phyloP scores from a whole-genome alignment of 1,140 invertebrate species.

The Bathynomus jamesi region DNA sequence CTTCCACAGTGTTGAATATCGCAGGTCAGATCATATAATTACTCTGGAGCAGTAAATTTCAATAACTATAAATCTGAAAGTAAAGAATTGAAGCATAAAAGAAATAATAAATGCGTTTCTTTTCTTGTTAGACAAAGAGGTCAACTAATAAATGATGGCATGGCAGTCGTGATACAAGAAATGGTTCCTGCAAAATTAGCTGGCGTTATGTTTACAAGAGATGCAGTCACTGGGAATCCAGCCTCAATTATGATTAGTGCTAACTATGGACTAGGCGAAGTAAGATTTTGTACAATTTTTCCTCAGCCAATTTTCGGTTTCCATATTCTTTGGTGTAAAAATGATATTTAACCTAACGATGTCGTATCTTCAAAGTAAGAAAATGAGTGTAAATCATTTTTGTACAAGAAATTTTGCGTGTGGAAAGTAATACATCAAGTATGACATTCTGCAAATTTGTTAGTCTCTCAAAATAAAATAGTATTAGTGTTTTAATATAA shows the following conservation, averaged over 20 bases:
- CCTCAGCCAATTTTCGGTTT: constrained; percentile 15
- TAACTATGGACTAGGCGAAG: constrained; percentile 73
- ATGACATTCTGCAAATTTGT: too few species aligned
- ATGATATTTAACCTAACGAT: too few species aligned
- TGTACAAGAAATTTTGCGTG: too few species aligned
- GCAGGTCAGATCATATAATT: constrained; percentile 49
- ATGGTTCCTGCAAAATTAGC: constrained; percentile 62
- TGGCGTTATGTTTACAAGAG: constrained; percentile 70
- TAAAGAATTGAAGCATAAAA: too few species aligned
- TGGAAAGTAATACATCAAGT: too few species aligned
- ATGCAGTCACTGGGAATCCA: constrained; percentile 62
- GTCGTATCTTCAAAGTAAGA: too few species aligned
- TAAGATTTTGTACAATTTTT: constrained; percentile 38
- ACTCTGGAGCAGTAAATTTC: background rate
- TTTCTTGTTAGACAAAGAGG: constrained; percentile 53
- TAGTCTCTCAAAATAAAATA: too few species aligned
- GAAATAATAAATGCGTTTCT: too few species aligned
- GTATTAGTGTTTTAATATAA: too few species aligned
- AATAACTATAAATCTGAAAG: too few species aligned
- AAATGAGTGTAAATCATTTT: too few species aligned
- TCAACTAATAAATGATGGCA: constrained; percentile 54
- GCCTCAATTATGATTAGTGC: constrained; percentile 61
- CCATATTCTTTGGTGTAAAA: too few species aligned
- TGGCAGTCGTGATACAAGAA: constrained; percentile 73
- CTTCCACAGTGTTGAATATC: constrained; percentile 63